Conservation (phyloP, 2,888 invertebrate genomes). For the Anaspis maculata region DNA sequence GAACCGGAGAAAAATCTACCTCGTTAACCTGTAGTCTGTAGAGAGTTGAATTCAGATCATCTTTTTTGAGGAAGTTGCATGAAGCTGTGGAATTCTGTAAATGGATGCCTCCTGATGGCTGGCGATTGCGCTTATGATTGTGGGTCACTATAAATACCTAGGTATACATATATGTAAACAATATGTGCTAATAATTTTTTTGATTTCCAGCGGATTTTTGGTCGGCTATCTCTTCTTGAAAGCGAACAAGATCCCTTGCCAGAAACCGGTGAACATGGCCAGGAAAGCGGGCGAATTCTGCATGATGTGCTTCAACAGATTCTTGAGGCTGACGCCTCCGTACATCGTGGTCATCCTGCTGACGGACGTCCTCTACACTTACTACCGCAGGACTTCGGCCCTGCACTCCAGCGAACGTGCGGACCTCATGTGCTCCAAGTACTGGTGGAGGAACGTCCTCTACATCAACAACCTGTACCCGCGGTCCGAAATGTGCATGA, state of each 20-base stretch:
- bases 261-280: too few relatives aligned
- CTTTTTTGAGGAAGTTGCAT: too few relatives aligned
- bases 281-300: slow-evolving; percentile 22
- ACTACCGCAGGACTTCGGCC: slow-evolving; percentile 36
- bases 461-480: slow-evolving; percentile 45
- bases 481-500: slow-evolving; percentile 42
- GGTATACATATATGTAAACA: too few relatives aligned
- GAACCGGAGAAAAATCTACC: too few relatives aligned
- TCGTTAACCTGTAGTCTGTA: too few relatives aligned
- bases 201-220: slow-evolving; percentile 29
- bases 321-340: slow-evolving; percentile 34
- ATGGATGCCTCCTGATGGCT: too few relatives aligned
- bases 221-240: slow-evolving; percentile 30
- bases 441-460: slow-evolving; percentile 48
- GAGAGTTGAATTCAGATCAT: too few relatives aligned
- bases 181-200: slow-evolving; percentile 5
- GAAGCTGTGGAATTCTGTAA: too few relatives aligned
- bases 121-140: too few relatives aligned
- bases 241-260: slow-evolving; percentile 14
- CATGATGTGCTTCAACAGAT: slow-evolving; percentile 33
- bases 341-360: slow-evolving; percentile 37
- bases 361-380: slow-evolving; percentile 37
- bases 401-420: slow-evolving; percentile 37
- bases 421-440: slow-evolving; percentile 40
- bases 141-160: too few relatives aligned